Conservation (phyloP, 2,797 vertebrate species). For the Clarias platycephalus region DNA sequence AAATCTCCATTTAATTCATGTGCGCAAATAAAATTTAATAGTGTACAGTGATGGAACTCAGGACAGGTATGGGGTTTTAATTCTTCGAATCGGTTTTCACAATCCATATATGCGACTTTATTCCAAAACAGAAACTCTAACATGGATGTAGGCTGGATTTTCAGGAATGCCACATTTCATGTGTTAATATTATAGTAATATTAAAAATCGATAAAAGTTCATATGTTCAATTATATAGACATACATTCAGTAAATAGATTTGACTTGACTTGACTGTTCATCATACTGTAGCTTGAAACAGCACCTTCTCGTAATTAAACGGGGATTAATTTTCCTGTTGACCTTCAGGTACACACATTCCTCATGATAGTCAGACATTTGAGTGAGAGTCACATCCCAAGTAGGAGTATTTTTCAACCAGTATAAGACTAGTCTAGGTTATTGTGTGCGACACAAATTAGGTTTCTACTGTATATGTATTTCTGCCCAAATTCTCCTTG, state of each 20-base stretch:
- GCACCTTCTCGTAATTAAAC: background rate
- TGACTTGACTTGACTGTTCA: too few relatives aligned
- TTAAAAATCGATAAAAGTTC: background rate
- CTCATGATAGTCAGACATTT: background rate
- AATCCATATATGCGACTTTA: background rate
- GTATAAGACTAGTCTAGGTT: background rate
- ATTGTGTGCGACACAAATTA: background rate
- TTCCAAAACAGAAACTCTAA: background rate
- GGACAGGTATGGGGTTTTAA: background rate
- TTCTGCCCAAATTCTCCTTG: background rate
- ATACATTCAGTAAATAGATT: too few relatives aligned
- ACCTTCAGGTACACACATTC: background rate
- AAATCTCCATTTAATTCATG: background rate
- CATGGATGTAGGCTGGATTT: constrained; percentile 1
- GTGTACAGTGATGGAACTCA: background rate
- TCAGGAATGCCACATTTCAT: background rate
- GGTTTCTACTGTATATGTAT: background rate
- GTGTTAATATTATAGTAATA: background rate
- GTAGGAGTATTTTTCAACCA: background rate
- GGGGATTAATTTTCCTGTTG: background rate
- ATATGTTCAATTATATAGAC: background rate
- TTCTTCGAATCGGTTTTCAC: background rate
- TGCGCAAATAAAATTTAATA: too few relatives aligned
- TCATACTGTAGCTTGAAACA: background rate
- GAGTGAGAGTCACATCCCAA: background rate